Evolutionary conservation across 2,888 invertebrate species (phyloP), one percentile per base, ranked within the genome.

Genomic region (Parnassius mnemosyne): DNA sequence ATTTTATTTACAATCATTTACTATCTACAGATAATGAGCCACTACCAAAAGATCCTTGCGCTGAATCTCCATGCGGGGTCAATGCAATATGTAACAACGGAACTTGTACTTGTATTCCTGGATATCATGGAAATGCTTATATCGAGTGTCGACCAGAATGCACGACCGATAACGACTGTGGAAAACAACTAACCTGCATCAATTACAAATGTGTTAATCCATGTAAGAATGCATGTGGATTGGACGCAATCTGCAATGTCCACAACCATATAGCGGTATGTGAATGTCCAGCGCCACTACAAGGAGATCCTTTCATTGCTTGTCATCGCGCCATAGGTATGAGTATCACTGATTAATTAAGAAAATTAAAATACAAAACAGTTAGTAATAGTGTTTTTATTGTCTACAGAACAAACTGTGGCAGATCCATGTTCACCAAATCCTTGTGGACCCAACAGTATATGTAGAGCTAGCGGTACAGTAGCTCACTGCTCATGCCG

Each of bases 241-340:
- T 87, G 9, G 94, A 94, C 76, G 94, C 96, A 49, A 87, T 94
- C 67, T 97, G 96, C 77, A 93, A 94, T 65, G 95, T 96, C 2
- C 93, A 95, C 68, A 95, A 95, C 78, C 96, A 96, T 75, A 93
- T 94, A 49, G 96, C 96, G 3, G 94, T 94, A 66, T 97, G 97
- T 79, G 94, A 94, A 65, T 97, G 96, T 79, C 93, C 94, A 13
- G 81, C 92, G 12, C 95, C 95, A 53, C 94, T 94, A 70, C 94
- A 94, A 49, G 97, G 97, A 64, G 96, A 97, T 89, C 96, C 97
- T 34, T 96, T 96, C 76, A 93, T 92, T 66, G 93, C 93, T 66
- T 96, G 96, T 78, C 91, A 92, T 55, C 92, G 84, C 56, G 89
- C 92, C 65, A 80, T 89, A 76, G 89, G 94, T 92, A 75, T 65